These are phyloP conservation scores for Platycnemis pennipes DNA, from an alignment of 2,888 invertebrate genomes.

Conservation along the genomic window DNA sequence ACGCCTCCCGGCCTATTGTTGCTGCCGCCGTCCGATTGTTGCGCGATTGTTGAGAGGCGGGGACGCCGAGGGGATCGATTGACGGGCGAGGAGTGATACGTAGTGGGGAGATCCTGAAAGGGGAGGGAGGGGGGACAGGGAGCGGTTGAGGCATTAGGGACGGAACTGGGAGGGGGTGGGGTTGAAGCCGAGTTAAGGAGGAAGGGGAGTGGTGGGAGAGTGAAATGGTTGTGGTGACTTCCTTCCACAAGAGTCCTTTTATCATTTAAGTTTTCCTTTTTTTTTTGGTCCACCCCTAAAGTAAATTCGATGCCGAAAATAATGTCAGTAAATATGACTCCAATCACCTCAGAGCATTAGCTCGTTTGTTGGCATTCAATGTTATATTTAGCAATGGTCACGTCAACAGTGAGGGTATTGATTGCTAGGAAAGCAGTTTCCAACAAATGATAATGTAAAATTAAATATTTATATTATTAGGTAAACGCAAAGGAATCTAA, in stretches of 20 bases:
- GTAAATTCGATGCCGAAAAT: too few relatives aligned
- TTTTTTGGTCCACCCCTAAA: too few relatives aligned
- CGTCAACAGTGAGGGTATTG: too few relatives aligned
- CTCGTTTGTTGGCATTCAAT: too few relatives aligned
- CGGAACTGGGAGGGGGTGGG: neutral
- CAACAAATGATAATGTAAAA: too few relatives aligned
- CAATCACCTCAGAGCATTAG: too few relatives aligned
- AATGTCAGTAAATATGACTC: too few relatives aligned
- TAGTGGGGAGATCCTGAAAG: neutral
- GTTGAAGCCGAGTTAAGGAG: neutral
- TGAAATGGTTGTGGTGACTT: neutral
- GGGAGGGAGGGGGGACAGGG: neutral
- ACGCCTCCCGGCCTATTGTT: constrained; percentile 47
- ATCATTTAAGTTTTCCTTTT: too few relatives aligned
- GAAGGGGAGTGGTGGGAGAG: neutral
- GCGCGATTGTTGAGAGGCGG: constrained; percentile 34
- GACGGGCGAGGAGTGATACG: constrained; percentile 20
- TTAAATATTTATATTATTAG: too few relatives aligned
- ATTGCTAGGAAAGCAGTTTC: too few relatives aligned
- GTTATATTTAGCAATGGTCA: too few relatives aligned
- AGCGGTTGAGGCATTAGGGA: neutral
- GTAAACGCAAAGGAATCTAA: too few relatives aligned
- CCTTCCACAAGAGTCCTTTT: neutral
- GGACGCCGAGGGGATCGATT: constrained; percentile 26
- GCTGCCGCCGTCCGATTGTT: constrained; percentile 35